Percentiles rank a stretch among this genome's conserved stretches.
Conservation (phyloP, 2,113 vertebrate species). For the Hypanus sabinus region DNA sequence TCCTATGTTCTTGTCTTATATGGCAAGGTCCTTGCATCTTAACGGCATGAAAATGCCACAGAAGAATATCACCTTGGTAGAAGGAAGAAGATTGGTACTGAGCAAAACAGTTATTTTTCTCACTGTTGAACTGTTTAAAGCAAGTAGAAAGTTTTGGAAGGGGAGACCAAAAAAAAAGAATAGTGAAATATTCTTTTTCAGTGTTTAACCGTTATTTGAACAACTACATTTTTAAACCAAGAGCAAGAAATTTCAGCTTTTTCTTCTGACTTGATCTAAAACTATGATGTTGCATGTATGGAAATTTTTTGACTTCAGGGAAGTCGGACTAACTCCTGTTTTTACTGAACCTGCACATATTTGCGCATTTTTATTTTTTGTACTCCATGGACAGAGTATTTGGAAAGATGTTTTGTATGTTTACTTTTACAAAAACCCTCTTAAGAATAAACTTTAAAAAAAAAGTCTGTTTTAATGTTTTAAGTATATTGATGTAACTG, state of each 20-base stretch:
- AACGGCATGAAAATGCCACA: conserved; percentile 19
- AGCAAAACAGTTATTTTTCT: conserved; percentile 13
- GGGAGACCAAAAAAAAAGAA: conserved; percentile 24
- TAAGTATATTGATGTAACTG: conserved; percentile 31
- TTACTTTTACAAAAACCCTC: conserved; percentile 32
- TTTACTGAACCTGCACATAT: conserved; percentile 30
- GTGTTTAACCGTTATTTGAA: not conserved
- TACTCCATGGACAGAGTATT: conserved; percentile 23
- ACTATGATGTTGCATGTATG: not conserved
- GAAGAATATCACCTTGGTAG: not conserved
- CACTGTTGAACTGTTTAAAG: not conserved
- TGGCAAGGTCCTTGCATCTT: not conserved
- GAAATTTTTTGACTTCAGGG: conserved; percentile 35
- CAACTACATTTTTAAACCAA: not conserved
- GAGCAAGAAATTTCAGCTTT: not conserved
- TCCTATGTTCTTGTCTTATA: not conserved
- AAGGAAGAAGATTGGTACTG: not conserved
- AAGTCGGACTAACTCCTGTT: conserved; percentile 36
- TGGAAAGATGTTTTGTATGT: conserved; percentile 31
- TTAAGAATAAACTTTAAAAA: conserved; percentile 20
- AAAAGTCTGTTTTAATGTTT: conserved; percentile 29
- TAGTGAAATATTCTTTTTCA: not conserved
- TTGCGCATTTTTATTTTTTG: conserved; percentile 35
- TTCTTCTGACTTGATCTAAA: conserved; percentile 26
- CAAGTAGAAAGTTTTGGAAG: not conserved